Conservation (phyloP, 2,113 vertebrate genomes). For the Peromyscus maniculatus region DNA sequence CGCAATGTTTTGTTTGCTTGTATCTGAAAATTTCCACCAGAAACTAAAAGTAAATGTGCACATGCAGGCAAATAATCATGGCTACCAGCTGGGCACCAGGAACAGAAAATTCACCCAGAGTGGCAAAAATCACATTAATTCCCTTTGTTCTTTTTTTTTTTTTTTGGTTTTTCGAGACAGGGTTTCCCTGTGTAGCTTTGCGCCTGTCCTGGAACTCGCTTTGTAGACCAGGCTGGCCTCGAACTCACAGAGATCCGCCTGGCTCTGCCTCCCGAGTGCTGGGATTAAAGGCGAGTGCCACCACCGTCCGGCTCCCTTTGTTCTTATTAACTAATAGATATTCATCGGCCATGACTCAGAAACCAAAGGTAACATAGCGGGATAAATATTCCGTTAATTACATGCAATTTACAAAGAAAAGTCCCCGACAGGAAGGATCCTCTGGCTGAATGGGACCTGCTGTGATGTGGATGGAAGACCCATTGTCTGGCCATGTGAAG, state of each 20-base stretch:
- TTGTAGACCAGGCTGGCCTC: no score
- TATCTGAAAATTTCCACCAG: background rate
- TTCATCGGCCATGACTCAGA: background rate
- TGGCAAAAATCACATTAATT: background rate
- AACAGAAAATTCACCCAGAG: background rate
- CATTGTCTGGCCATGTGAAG: background rate
- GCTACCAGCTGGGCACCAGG: background rate
- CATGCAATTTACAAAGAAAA: background rate
- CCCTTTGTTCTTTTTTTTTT: no score
- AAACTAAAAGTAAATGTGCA: background rate
- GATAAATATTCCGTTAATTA: background rate
- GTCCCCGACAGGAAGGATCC: background rate
- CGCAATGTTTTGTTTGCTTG: background rate
- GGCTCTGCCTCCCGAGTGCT: no score
- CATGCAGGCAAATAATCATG: background rate
- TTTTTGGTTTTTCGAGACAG: no score
- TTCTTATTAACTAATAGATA: conserved; percentile 20
- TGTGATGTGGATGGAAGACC: background rate
- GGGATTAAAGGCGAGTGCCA: no score
- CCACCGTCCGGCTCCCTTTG: no score
- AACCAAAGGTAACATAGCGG: background rate
- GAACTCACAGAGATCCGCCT: no score
- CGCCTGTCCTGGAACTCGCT: no score
- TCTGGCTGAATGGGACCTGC: background rate
- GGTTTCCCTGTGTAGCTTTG: no score